Base-by-base conservation (phyloP, 1,140 invertebrate genomes). In the Pemphigus obesinymphae region DNA sequence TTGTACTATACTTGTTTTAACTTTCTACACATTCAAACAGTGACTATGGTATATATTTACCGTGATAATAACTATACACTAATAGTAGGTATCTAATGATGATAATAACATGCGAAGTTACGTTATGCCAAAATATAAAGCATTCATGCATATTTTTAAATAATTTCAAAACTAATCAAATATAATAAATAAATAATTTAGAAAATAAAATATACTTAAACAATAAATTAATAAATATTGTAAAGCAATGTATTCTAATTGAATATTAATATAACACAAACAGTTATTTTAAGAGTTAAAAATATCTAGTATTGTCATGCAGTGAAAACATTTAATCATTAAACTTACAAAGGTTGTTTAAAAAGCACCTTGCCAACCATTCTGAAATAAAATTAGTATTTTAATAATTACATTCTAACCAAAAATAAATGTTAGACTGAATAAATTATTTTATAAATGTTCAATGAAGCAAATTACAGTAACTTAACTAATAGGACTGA, bases 311-410 rank as follows among this genome's bases (percentile, higher is more conserved):
- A 45, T 73, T 34, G 0, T 13, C 70, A 50, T 73, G 70, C 70
- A 73, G 5, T 48, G 11, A 48, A 73, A 48, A 73, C 3, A n/a
- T 10, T 70, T 70, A 45, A 29, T 13, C 15, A n/a, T 50, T 58
- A 37, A 31, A 80, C 76, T 80, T 80, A 80, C 76, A 80, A 92
- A 91, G 91, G 91, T 86, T 92, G 90, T 86, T 91, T 92, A 87
- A 92, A 91, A 87, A 92, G 90, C 87, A 92, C 91, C 88, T 91
- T 91, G 82, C 90, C 90, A 82, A 92, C 90, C 87, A 91, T 88
- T 87, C 90, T 90, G 88, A 82, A 84, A 84, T 75, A 83, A 82
- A 82, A 86, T 86, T 87, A 68, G 88, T 87, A 15, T 34, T 87
- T 61, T 6, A 80, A 63, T 78, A 26, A 6, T 37, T 40, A 17